Evolutionary conservation across 2,113 vertebrate species (phyloP), one percentile per base, ranked within the genome.

Genomic region (Apaloderma vittatum): DNA sequence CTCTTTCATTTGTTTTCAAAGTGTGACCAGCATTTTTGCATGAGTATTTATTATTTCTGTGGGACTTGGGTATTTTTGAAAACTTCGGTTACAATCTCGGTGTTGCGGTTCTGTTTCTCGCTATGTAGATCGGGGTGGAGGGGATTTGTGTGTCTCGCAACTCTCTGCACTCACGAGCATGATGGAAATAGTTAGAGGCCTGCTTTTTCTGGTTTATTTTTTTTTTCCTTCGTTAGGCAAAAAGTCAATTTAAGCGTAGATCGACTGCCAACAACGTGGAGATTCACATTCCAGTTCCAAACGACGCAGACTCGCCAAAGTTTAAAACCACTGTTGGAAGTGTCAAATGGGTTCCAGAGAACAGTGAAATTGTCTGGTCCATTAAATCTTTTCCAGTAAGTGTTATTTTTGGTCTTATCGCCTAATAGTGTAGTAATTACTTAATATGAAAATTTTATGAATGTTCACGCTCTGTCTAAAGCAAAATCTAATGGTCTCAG

Each of bases 231-330:
- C 78, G 49, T 61, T 51, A 99, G 99, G 99, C 99, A 7, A 99
- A 99, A 97, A 99, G 99, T 96, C 99, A 99, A 27, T 99, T 99
- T 95, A 99, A 99, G 76, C 98, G 99, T 43, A 97, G 99, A 45
- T 99, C 99, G 22, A 99, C 99, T 1, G 99, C 99, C 97, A 99
- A 99, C 98, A 99, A 99, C 0, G 99, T 99, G 97, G 99, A 99
- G 97, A 99, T 99, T 97, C 99, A 99, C 98, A 99, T 99, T 97
- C 99, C 99, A 0, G 99, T 99, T 55, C 99, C 99, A 78, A 99
- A 99, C 0, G 99, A 99, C 2, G 99, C 99, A 0, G 99, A 99
- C 97, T 99, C 99, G 2, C 99, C 99, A 89, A 99, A 99, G 97
- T 99, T 99, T 93, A 99, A 99, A 98, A 99, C 99, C 80, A 99